Conservation (phyloP, 2,797 vertebrate genomes). For the Clamator glandarius region DNA sequence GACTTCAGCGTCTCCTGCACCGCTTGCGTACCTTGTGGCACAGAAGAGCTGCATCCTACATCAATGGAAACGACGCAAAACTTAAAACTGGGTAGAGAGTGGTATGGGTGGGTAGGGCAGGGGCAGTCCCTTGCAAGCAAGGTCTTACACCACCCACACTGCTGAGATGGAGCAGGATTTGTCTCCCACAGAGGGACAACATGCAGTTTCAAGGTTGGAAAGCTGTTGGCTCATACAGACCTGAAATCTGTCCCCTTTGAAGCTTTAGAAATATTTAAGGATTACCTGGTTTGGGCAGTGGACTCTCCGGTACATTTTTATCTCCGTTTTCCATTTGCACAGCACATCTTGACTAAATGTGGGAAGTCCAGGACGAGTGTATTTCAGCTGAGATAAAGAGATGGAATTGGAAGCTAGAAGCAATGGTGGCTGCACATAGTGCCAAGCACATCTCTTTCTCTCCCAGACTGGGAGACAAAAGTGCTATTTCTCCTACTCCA, state of each 20-base stretch:
- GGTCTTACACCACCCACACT: not conserved
- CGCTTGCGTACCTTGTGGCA: not conserved
- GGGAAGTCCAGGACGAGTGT: conserved; percentile 91
- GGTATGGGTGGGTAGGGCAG: not conserved
- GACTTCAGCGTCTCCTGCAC: not conserved
- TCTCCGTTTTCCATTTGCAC: conserved; percentile 93
- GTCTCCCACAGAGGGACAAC: not conserved
- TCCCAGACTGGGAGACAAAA: not conserved
- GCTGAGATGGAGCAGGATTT: not conserved
- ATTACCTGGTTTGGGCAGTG: conserved; percentile 94
- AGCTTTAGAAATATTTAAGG: not conserved
- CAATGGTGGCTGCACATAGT: not conserved
- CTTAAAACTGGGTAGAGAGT: not conserved
- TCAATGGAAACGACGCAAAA: fast-evolving
- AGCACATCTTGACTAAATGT: conserved; percentile 93
- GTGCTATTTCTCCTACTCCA: not conserved
- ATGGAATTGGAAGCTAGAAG: not conserved
- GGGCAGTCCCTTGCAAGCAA: not conserved
- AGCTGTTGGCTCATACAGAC: not conserved
- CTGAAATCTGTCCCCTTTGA: not conserved
- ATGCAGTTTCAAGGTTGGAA: not conserved
- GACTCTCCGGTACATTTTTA: conserved; percentile 91
- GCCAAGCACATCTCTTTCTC: not conserved
- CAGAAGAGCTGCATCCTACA: not conserved
- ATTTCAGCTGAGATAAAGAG: conserved; percentile 84